Conservation (phyloP, 2,113 vertebrate genomes). For the Accipiter virgatus region DNA sequence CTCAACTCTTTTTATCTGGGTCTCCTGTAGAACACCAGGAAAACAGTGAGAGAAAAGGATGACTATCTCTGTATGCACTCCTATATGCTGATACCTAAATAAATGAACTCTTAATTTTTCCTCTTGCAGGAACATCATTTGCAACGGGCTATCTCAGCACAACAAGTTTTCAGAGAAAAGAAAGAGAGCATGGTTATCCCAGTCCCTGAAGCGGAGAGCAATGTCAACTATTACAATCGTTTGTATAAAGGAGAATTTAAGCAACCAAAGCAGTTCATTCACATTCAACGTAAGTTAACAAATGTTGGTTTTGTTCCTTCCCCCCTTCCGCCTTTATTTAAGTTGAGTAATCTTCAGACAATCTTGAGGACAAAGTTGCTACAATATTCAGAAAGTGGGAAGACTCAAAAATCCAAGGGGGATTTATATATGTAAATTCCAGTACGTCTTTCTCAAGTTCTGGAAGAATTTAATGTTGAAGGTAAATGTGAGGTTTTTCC, state of each 20-base stretch:
- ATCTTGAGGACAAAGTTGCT: neutral
- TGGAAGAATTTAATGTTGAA: neutral
- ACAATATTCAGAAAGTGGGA: neutral
- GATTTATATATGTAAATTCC: neutral
- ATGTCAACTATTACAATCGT: conserved; percentile 90
- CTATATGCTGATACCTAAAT: neutral
- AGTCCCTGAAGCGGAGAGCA: conserved; percentile 90
- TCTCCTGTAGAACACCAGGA: neutral
- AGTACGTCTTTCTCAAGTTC: neutral
- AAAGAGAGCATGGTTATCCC: conserved; percentile 96
- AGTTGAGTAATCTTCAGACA: neutral
- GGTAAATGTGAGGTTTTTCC: neutral
- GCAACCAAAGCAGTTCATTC: conserved; percentile 93
- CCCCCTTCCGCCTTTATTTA: neutral
- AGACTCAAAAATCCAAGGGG: neutral
- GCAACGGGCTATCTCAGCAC: conserved; percentile 92
- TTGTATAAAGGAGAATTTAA: conserved; percentile 91
- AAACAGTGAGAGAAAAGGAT: neutral
- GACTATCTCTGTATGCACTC: fast-evolving
- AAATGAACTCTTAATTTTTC: neutral
- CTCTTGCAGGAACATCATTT: conserved; percentile 90
- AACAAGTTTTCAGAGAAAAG: conserved; percentile 94
- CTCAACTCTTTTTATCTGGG: neutral
- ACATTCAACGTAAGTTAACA: conserved; percentile 88
- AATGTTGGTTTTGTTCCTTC: neutral